Percentiles rank a stretch among this genome's conserved stretches.
These are phyloP conservation scores for Sarcoramphus papa DNA, from an alignment of 2,797 vertebrate species.

Conservation along the genomic window DNA sequence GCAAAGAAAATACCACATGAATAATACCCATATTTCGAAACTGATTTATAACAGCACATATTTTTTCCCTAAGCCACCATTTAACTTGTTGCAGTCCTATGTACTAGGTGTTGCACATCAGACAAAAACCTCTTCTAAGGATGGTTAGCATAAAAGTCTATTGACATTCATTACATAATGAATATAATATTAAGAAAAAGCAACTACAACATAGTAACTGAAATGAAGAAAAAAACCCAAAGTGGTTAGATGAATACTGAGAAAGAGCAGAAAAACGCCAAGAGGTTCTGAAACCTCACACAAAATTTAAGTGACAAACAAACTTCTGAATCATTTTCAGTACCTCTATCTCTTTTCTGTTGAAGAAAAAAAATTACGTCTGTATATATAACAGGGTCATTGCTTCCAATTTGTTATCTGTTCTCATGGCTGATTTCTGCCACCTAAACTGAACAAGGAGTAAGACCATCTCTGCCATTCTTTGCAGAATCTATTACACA, in stretches of 20 bases:
- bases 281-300: background rate
- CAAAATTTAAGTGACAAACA: background rate
- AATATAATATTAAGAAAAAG: background rate
- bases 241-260: background rate
- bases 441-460: background rate
- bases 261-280: background rate
- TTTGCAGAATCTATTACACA: background rate
- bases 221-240: background rate
- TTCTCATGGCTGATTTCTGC: background rate
- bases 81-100: background rate
- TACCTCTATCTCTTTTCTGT: background rate
- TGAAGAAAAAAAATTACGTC: background rate
- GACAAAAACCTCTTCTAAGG: background rate
- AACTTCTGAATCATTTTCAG: background rate
- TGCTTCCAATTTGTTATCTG: background rate
- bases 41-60: background rate
- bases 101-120: background rate
- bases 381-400: background rate
- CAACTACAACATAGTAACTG: background rate
- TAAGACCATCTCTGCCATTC: background rate
- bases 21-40: background rate
- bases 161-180: background rate
- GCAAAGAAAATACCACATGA: background rate
- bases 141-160: background rate
- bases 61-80: background rate